A percentile compares a stretch with the other conserved stretches of the same genome.
These are phyloP conservation scores for Drosophila siamana DNA, from an alignment of 2,888 invertebrate species.

Conservation along the genomic window DNA sequence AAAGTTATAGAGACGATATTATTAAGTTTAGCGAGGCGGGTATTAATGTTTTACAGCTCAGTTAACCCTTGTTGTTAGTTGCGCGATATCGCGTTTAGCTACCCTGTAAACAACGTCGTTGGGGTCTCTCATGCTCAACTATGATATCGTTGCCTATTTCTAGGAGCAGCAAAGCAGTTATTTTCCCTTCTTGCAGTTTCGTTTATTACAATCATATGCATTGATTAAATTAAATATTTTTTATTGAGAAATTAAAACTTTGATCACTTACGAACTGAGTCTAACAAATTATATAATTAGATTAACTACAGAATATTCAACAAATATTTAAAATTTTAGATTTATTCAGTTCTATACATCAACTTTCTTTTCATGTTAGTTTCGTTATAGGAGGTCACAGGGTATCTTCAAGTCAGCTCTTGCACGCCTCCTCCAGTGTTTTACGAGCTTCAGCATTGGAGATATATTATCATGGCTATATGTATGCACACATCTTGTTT, in stretches of 20 bases:
- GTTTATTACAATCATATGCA: too few species aligned
- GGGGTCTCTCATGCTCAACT: not conserved
- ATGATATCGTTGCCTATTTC: conserved; percentile 5
- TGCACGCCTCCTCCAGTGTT: not conserved
- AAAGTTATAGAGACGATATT: conserved; percentile 1
- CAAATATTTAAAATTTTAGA: too few species aligned
- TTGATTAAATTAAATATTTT: too few species aligned
- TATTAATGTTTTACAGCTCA: conserved; percentile 36
- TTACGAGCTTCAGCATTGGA: conserved; percentile 6
- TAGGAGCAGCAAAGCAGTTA: not conserved
- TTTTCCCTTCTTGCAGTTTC: too few species aligned
- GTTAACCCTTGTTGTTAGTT: conserved; percentile 19
- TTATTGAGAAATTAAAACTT: too few species aligned
- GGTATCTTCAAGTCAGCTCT: conserved; percentile 1
- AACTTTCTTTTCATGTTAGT: too few species aligned
- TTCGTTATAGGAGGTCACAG: too few species aligned
- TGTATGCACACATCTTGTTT: conserved; percentile 5
- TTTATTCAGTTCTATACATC: too few species aligned
- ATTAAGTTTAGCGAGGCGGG: conserved; percentile 19
- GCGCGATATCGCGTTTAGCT: conserved; percentile 7
- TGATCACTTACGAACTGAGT: too few species aligned
- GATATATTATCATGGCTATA: conserved; percentile 1
- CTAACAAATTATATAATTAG: too few species aligned
- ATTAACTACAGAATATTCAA: too few species aligned
- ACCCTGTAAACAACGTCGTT: conserved; percentile 9